phyloP scores from a whole-genome alignment of 2,113 vertebrate species.

The Dasyurus viverrinus region DNA sequence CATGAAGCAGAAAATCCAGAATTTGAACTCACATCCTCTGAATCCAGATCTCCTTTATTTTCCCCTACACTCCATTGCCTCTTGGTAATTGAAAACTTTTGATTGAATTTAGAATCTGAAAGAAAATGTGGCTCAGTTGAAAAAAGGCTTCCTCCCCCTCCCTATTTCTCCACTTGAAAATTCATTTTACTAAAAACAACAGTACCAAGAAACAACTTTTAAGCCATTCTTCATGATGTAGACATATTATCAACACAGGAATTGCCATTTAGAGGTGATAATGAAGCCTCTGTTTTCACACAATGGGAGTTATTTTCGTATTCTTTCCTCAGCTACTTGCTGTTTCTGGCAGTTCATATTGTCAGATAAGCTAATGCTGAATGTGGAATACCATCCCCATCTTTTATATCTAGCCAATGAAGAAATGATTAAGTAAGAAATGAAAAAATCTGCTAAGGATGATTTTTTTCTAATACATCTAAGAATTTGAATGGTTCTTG shows the following conservation, averaged over 20 bases:
- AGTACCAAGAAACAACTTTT: constrained; percentile 43
- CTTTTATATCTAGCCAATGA: constrained; percentile 31
- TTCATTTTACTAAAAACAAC: constrained; percentile 44
- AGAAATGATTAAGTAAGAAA: neutral
- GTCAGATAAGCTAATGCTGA: constrained; percentile 45
- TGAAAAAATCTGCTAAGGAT: neutral
- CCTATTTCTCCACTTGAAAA: constrained; percentile 55
- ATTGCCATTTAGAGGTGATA: constrained; percentile 63
- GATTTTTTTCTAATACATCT: neutral
- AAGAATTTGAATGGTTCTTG: neutral
- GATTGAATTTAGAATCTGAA: constrained; percentile 42
- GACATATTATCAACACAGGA: constrained; percentile 41
- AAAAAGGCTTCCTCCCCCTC: constrained; percentile 5
- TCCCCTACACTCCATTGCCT: neutral
- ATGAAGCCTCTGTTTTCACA: constrained; percentile 66
- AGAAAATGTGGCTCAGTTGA: neutral
- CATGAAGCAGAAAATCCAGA: neutral
- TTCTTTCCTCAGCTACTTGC: constrained; percentile 58
- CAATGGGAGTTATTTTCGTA: constrained; percentile 39
- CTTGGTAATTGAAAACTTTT: neutral
- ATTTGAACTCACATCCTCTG: neutral
- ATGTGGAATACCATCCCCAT: neutral
- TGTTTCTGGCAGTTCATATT: constrained; percentile 49
- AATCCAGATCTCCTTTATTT: neutral
- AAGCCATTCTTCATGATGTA: constrained; percentile 52